Conservation (phyloP, 2,888 invertebrate genomes). For the Drosophila vallismaia region DNA sequence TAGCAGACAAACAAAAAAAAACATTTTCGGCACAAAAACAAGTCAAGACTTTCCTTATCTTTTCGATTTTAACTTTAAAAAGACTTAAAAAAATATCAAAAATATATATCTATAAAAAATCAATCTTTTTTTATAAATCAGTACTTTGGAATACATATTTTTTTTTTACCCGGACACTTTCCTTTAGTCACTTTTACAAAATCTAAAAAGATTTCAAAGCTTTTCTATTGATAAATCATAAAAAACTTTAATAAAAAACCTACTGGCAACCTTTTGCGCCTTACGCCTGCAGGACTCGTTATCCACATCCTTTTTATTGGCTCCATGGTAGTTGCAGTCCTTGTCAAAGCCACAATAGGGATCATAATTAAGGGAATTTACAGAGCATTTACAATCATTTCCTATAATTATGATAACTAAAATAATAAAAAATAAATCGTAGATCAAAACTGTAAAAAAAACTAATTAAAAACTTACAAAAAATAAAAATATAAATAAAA, state of each 20-base stretch:
- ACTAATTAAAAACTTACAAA: background rate
- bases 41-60: conserved; percentile 5
- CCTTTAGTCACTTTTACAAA: background rate
- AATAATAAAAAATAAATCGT: background rate
- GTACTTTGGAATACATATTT: background rate
- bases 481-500: background rate
- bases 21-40: conserved; percentile 29
- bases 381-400: background rate
- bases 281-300: background rate
- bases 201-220: background rate
- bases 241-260: background rate
- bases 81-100: background rate
- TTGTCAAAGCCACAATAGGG: background rate
- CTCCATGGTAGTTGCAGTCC: background rate
- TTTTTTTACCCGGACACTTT: background rate
- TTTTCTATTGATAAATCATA: too few relatives aligned
- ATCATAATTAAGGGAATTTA: background rate
- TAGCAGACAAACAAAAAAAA: conserved; percentile 49
- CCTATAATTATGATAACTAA: background rate
- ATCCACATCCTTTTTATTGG: background rate
- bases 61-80: background rate
- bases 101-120: too few relatives aligned
- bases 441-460: background rate
- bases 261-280: background rate
- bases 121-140: background rate